Base-by-base conservation (phyloP, 2,113 vertebrate genomes). In the Jaculus jaculus region DNA sequence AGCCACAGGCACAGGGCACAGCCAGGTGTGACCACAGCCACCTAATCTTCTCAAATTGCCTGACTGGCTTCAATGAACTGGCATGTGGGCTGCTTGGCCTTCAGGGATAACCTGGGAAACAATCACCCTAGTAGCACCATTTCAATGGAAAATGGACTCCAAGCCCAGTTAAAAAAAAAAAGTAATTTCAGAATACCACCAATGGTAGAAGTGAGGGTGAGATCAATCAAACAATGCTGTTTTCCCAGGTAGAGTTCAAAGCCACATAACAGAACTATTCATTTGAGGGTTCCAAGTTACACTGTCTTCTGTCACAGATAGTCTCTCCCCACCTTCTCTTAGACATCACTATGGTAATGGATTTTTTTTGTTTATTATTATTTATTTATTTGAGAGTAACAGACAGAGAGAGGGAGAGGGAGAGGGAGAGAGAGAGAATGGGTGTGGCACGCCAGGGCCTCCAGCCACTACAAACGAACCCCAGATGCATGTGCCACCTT, bases 131-230 rank as follows among this genome's bases (percentile, higher is more conserved):
- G 82, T 61, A 93, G 91, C 77, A 83, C 0, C 8, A 66, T 54
- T 86, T 61, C 65, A 32, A 42, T 61, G 30, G 83, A 75, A 92
- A 90, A 54, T 13, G 10, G 24, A 24, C 39, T 83, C 73, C 9
- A 20, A 47, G 39, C 65, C 37, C 71, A 69, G 78, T 66, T 23
- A 91, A 91, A 93, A 90, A 51, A 37, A 24, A 69, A 60, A 89
- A 71, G 84, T 21, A 69, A 42, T 28, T 24, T 73, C 9, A 89
- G 34, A 34, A 26, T 21, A 17, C 1, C 24, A 68, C 1, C 21
- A 42, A 18, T 51, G 60, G 11, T 0, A 7, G 37, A 34, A 20
- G 3, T 51, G 37, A 47, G 6, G 32, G 3, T 12, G 1, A 6
- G 6, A 39, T 39, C 11, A 58, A 5, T 9, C 37, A 72, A 69